Evolutionary conservation across 2,888 invertebrate genomes (phyloP), one percentile per base, ranked within the genome.

Genomic region (Plebejus melissa): DNA sequence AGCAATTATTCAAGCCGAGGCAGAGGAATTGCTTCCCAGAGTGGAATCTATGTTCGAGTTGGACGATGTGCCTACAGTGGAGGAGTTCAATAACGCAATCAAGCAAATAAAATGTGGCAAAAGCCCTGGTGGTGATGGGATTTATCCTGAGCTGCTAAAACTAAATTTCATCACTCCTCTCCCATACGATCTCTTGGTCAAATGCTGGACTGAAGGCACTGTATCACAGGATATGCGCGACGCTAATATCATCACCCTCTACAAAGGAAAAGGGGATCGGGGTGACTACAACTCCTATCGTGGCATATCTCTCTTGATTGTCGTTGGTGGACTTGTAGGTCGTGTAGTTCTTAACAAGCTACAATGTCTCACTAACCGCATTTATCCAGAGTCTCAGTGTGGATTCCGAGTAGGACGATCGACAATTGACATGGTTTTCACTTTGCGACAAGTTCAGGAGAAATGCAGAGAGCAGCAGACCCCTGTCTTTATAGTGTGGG

Each of bases 351-450:
- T 78, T 11, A 22, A 4, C 3, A 76, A 28, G 50, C 58, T 79
- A 6, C 74, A 77, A 57, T 38, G 36, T 11, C 75, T 78, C 22
- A 76, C 78, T 0, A 50, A 75, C 6, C 77, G 77, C 28, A 69
- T 79, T 7, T 80, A 79, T 50, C 77, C 78, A 4, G 77, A 79
- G 74, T 36, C 78, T 0, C 78, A 78, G 28, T 79, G 78, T 58
- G 77, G 78, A 1, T 80, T 80, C 60, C 60, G 78, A 1, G 41
- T 77, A 9, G 69, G 72, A 13, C 76, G 78, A 6, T 78, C 79
- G 4, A 78, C 78, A 57, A 46, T 22, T 13, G 77, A 78, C 16
- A 77, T 78, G 77, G 78, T 80, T 9, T 78, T 80, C 32, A 74
- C 77, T 32, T 57, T 72, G 22, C 76, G 78, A 0, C 78, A 80